Evolutionary conservation across 2,888 invertebrate genomes (phyloP), one percentile per base, ranked within the genome.

Genomic region (Siphlonurus alternatus): DNA sequence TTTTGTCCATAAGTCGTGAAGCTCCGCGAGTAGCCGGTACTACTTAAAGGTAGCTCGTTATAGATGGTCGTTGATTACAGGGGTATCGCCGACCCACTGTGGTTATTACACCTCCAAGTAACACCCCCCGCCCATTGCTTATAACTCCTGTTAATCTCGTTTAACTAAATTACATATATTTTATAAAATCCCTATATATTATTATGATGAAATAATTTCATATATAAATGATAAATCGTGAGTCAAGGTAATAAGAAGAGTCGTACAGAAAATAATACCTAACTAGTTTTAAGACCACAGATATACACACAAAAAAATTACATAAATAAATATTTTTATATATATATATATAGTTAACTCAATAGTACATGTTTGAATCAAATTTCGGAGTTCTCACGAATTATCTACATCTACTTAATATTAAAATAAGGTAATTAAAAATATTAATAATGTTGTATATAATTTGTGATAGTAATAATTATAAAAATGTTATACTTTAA

Each of bases 11-110:
- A 38, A 15, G 15, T 5, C 15, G 38, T 38, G 38, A 38, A 10
- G 5, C 38, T 15, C 7, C 5, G 38, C 15, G 7, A 15, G 38
- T 38, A 38, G 38, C 38, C 15, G 5, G 38, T 10, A 10, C 38
- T 10, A 38, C 5, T 38, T 5, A 15, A 5, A 38, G 38, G n/a
- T 10, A 15, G 15, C 38, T 38, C 5, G 38, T 38, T 38, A 56
- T 56, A 22, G 56, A 56, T 56, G 56, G 56, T 20, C 56, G n/a
- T n/a, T 56, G 56, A 56, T 56, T 56, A 56, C 56, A 56, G 56
- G 56, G 7, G 56, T 56, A 56, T 56, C 5, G 5, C 20, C 56
- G 15, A 56, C 15, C 56, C 56, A 56, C 56, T 56, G 56, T 56
- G 56, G 20, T 56, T 56, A 56, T 56, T 56, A 38, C 38, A 38